Percentiles rank a stretch among this genome's conserved stretches.
These are phyloP conservation scores for Agrilus biguttatus DNA, from an alignment of 2,888 invertebrate species.

Conservation along the genomic window DNA sequence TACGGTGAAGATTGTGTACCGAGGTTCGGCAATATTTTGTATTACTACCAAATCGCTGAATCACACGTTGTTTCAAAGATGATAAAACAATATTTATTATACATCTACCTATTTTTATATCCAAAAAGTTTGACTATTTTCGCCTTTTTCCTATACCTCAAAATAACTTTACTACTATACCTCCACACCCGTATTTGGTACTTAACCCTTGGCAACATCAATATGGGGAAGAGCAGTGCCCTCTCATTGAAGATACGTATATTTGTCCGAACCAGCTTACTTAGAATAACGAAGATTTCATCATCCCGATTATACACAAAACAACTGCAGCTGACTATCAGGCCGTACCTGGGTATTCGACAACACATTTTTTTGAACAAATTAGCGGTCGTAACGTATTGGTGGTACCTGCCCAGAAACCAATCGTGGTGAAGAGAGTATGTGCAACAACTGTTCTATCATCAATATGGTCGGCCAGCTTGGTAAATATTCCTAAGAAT, in stretches of 20 bases:
- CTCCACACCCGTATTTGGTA: constrained; percentile 6
- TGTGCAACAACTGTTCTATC: too few species aligned
- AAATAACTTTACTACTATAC: constrained; percentile 6
- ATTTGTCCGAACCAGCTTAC: constrained; percentile 1
- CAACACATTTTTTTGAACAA: not conserved
- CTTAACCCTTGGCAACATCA: constrained; percentile 4
- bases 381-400: not conserved
- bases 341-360: not conserved
- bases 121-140: constrained; percentile 6
- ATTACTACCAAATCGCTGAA: too few species aligned
- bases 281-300: not conserved
- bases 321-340: not conserved
- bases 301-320: not conserved
- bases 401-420: not conserved
- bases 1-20: constrained; percentile 6
- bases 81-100: too few species aligned
- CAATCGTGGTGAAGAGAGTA: too few species aligned
- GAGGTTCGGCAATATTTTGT: constrained; percentile 8
- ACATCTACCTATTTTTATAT: too few species aligned
- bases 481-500: too few species aligned
- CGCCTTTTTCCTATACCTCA: constrained; percentile 8
- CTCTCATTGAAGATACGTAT: constrained; percentile 4
- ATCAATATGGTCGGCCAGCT: too few species aligned
- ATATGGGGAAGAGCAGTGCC: constrained; percentile 6
- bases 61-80: too few species aligned